phyloP scores from a whole-genome alignment of 2,888 invertebrate species.

The Acanthococcus lagerstroemiae region DNA sequence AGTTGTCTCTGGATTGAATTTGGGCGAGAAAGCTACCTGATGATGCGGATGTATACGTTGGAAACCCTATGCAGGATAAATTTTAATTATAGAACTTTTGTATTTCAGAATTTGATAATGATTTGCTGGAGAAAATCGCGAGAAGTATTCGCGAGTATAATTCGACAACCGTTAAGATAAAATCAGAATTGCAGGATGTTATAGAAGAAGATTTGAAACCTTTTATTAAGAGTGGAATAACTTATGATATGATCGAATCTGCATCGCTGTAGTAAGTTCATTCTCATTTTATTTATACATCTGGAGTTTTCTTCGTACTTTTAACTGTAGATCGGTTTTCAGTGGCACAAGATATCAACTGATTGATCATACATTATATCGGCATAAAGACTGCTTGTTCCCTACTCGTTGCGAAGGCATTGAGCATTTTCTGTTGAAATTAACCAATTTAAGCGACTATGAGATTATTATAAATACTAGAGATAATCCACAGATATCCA shows the following conservation, averaged over 20 bases:
- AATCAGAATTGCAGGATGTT: background rate
- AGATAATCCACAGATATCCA: conserved; percentile 83
- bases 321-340: conserved; percentile 29
- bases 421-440: conserved; percentile 69
- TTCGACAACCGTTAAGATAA: background rate
- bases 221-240: conserved; percentile 63
- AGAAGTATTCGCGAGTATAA: background rate
- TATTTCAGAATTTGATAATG: conserved; percentile 10
- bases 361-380: conserved; percentile 64
- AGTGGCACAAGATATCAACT: conserved; percentile 57
- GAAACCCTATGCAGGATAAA: too few species aligned
- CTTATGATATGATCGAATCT: conserved; percentile 51
- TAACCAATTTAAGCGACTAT: conserved; percentile 66
- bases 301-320: background rate
- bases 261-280: conserved; percentile 45
- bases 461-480: conserved; percentile 81
- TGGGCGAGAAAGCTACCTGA: too few species aligned
- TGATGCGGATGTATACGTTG: too few species aligned
- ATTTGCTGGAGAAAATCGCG: background rate
- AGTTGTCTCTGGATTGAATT: too few species aligned
- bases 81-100: too few species aligned
- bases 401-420: conserved; percentile 83
- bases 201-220: conserved; percentile 53
- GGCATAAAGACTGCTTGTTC: conserved; percentile 79
- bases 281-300: background rate